These are phyloP conservation scores for Thera britannica DNA, from an alignment of 2,888 invertebrate species.

Conservation along the genomic window DNA sequence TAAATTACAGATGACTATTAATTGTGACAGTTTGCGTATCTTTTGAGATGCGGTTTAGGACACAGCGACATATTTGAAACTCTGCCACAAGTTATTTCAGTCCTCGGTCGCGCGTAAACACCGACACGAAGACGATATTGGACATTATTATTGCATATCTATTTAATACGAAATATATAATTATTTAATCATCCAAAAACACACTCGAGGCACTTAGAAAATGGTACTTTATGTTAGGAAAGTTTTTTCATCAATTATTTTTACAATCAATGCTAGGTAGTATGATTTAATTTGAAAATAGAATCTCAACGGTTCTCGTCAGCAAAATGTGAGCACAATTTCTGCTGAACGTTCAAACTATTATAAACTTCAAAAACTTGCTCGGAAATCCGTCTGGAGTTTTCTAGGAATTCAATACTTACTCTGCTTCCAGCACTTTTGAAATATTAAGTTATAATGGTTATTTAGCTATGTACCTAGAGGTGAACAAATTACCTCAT, in stretches of 20 bases:
- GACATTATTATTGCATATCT: constrained; percentile 61
- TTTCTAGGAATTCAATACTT: too few species aligned
- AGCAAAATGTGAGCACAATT: constrained; percentile 1
- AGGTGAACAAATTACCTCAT: too few species aligned
- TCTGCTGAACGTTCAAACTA: constrained; percentile 9
- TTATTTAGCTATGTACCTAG: too few species aligned
- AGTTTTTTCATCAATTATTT: constrained; percentile 23
- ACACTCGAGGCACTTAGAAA: constrained; percentile 22
- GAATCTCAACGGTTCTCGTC: neutral
- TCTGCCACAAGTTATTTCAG: constrained; percentile 79
- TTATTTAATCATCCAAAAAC: constrained; percentile 11
- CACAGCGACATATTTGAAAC: constrained; percentile 83
- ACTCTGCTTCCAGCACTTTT: too few species aligned
- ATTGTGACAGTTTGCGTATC: constrained; percentile 60
- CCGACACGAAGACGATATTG: constrained; percentile 54
- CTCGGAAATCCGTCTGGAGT: neutral
- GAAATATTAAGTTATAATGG: too few species aligned
- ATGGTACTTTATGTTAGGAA: constrained; percentile 9
- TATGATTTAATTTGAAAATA: constrained; percentile 1
- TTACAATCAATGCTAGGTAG: constrained; percentile 9
- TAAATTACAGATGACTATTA: constrained; percentile 48
- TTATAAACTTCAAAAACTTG: neutral
- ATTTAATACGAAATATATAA: constrained; percentile 48
- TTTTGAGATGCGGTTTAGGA: constrained; percentile 69
- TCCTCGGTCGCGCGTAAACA: constrained; percentile 73